Conservation (phyloP, 2,113 vertebrate genomes). For the Pampusana beccarii region DNA sequence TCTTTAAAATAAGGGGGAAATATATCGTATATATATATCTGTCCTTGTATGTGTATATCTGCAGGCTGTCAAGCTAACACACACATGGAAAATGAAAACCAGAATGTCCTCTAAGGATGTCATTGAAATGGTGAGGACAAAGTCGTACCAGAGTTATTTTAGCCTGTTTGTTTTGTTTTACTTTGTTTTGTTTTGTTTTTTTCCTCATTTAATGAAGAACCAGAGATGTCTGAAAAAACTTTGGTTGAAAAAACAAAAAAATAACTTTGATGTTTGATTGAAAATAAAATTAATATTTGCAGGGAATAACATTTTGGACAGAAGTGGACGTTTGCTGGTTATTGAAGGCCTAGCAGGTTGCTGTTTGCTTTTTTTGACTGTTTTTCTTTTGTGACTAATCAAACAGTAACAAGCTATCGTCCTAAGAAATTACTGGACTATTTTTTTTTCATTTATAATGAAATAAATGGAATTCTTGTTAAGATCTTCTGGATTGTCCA, state of each 20-base stretch:
- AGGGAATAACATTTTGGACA: not conserved
- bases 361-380: not conserved
- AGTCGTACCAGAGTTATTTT: not conserved
- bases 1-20: slow-evolving; percentile 34
- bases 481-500: not conserved
- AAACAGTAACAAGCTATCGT: not conserved
- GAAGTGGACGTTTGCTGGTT: not conserved
- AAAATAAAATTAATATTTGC: not conserved
- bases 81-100: not conserved
- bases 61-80: slow-evolving; percentile 2
- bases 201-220: not conserved
- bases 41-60: slow-evolving; percentile 4
- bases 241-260: not conserved
- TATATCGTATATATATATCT: not conserved
- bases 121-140: not conserved
- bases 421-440: not conserved
- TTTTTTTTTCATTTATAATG: not conserved
- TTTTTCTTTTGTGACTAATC: not conserved
- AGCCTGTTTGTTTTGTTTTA: not conserved
- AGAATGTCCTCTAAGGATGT: not conserved
- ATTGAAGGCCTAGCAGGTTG: not conserved
- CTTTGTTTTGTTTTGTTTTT: not conserved
- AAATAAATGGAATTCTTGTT: not conserved
- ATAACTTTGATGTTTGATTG: not conserved
- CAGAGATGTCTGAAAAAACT: not conserved